phyloP scores from a whole-genome alignment of 2,888 invertebrate species.

The Pilophorus perplexus region DNA sequence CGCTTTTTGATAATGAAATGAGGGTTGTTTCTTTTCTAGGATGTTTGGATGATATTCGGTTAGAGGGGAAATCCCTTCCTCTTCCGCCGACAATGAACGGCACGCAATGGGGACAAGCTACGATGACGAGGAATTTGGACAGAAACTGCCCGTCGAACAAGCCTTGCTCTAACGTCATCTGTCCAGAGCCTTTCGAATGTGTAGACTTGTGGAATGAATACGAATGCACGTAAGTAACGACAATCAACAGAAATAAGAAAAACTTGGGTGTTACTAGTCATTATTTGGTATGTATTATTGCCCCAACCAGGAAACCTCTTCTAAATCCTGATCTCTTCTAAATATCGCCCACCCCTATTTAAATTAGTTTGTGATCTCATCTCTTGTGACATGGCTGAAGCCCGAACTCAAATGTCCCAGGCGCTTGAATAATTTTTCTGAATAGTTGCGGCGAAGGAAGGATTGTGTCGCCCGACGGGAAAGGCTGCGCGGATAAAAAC shows the following conservation, averaged over 20 bases:
- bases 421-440: too few relatives aligned
- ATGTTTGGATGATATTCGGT: constrained; percentile 77
- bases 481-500: constrained; percentile 92
- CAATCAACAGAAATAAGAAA: constrained; percentile 42
- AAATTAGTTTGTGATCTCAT: too few relatives aligned
- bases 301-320: too few relatives aligned
- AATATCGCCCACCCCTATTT: too few relatives aligned
- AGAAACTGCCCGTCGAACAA: constrained; percentile 92
- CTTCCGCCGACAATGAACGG: constrained; percentile 92
- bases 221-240: constrained; percentile 89
- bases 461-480: constrained; percentile 83
- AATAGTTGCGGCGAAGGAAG: constrained; percentile 91
- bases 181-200: constrained; percentile 90
- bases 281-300: neutral
- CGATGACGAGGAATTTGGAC: constrained; percentile 87
- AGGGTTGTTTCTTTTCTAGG: constrained; percentile 58
- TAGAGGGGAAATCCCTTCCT: constrained; percentile 93
- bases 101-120: constrained; percentile 92
- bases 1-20: too few relatives aligned
- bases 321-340: too few relatives aligned
- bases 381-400: too few relatives aligned
- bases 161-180: constrained; percentile 91
- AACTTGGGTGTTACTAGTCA: neutral
- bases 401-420: too few relatives aligned
- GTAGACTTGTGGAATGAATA: constrained; percentile 97